Conservation (phyloP, 2,113 vertebrate species). For the Gymnorhina tibicen region DNA sequence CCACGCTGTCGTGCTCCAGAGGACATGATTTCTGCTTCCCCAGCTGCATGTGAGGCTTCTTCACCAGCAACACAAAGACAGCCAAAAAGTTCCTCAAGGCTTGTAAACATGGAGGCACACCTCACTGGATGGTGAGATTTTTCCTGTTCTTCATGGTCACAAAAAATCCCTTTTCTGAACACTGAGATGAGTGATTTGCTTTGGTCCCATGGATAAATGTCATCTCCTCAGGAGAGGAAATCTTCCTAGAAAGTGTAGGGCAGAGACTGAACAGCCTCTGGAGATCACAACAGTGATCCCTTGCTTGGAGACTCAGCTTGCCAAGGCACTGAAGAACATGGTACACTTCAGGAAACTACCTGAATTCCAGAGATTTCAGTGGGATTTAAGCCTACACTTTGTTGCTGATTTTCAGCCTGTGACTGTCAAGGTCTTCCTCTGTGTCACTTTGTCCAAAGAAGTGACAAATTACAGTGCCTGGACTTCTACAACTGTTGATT, state of each 20-base stretch:
- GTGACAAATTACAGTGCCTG: neutral
- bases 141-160: neutral
- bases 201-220: neutral
- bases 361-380: neutral
- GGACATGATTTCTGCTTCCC: accelerated
- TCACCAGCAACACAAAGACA: neutral
- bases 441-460: neutral
- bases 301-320: neutral
- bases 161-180: neutral
- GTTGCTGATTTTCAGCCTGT: neutral
- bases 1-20: neutral
- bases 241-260: neutral
- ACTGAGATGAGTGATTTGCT: neutral
- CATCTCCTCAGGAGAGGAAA: neutral
- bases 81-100: neutral
- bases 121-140: neutral
- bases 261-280: neutral
- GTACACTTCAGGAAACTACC: neutral
- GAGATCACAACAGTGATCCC: neutral
- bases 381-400: neutral
- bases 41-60: neutral
- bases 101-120: neutral
- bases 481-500: neutral
- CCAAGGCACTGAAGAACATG: neutral
- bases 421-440: neutral